Conservation (phyloP, 2,888 invertebrate species). For the Slavum lentiscoides region DNA sequence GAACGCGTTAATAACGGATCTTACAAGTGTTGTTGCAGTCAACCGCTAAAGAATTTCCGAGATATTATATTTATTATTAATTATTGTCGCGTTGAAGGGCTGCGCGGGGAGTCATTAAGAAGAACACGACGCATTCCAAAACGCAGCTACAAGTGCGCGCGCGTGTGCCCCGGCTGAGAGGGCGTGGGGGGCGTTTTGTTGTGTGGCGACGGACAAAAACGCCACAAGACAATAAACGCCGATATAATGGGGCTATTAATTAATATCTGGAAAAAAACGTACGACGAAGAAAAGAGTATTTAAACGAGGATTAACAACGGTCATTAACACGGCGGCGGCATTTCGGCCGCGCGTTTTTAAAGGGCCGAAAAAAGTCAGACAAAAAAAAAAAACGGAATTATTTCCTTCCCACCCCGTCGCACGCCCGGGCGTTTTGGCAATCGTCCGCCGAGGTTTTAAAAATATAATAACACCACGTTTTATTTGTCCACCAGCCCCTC, state of each 20-base stretch:
- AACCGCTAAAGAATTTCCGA: slow-evolving; percentile 3
- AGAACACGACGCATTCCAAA: slow-evolving; percentile 20
- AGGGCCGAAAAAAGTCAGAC: no score
- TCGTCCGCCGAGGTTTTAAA: slow-evolving; percentile 28
- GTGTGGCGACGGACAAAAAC: slow-evolving; percentile 8
- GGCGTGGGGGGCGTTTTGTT: neutral
- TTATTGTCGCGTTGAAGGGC: slow-evolving; percentile 25
- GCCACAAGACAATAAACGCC: neutral
- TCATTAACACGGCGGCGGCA: no score
- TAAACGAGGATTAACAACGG: no score
- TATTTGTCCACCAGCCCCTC: no score
- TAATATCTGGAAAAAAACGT: neutral
- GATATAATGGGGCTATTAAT: neutral
- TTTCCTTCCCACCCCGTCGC: neutral
- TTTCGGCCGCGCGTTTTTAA: neutral
- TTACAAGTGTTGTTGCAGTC: slow-evolving; percentile 29
- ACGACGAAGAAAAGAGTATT: neutral
- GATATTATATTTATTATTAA: neutral
- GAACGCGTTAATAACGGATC: slow-evolving; percentile 8
- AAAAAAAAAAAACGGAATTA: neutral
- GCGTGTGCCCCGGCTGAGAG: no score
- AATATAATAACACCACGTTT: slow-evolving; percentile 12
- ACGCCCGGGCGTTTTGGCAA: slow-evolving; percentile 24
- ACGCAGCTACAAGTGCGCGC: no score
- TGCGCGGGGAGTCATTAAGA: slow-evolving; percentile 25